Evolutionary conservation across 2,888 invertebrate genomes (phyloP).

Genomic region (Macrosoma leucophasiata): DNA sequence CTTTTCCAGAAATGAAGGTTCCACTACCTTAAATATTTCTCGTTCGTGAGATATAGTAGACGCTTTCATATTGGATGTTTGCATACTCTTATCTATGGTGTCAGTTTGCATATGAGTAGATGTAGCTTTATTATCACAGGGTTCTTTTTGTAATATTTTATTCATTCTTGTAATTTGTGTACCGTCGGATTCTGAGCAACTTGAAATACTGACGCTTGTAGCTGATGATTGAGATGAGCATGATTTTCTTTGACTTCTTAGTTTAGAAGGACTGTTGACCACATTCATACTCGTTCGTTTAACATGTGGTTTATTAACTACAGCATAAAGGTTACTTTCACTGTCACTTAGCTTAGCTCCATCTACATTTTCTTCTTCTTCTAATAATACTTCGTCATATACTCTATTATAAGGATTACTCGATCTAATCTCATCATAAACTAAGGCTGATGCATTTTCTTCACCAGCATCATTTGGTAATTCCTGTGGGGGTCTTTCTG

Average conservation of each 20-base stretch:
- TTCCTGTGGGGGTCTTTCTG: conserved; percentile 67
- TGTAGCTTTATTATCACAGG: conserved; percentile 61
- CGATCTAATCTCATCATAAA: conserved; percentile 59
- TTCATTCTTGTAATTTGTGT: conserved; percentile 71
- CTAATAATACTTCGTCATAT: conserved; percentile 63
- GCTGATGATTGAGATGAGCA: conserved; percentile 68
- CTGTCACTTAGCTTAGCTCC: conserved; percentile 58
- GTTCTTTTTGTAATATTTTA: conserved; percentile 50
- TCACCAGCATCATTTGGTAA: conserved; percentile 72
- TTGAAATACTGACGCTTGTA: conserved; percentile 71
- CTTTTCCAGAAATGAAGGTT: conserved; percentile 82
- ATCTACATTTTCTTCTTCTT: conserved; percentile 65
- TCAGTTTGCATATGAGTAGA: conserved; percentile 71
- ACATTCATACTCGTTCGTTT: conserved; percentile 72
- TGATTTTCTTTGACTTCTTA: conserved; percentile 56
- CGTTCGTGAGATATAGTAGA: conserved; percentile 52
- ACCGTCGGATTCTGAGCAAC: conserved; percentile 72
- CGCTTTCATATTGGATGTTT: conserved; percentile 77
- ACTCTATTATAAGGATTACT: conserved; percentile 54
- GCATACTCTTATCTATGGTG: conserved; percentile 83
- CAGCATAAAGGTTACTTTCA: conserved; percentile 63
- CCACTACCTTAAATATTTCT: conserved; percentile 78
- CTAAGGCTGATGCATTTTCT: conserved; percentile 43
- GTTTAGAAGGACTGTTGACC: conserved; percentile 64
- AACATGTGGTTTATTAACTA: conserved; percentile 62